Evolutionary conservation across 2,113 vertebrate genomes (phyloP).

Genomic region (Oceanites oceanicus): DNA sequence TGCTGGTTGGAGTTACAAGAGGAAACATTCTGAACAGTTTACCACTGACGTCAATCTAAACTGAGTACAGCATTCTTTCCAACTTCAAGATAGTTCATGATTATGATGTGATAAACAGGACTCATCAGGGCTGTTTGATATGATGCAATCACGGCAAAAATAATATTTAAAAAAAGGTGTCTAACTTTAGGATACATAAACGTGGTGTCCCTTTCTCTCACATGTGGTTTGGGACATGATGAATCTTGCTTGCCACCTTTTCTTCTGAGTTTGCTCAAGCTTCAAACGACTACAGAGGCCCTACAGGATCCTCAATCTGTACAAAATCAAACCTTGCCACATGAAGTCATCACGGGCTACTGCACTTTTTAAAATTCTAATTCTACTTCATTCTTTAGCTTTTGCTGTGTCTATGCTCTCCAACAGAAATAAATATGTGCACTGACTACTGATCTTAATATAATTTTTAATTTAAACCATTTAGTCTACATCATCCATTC

Average conservation of each 20-base stretch:
- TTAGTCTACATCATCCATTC: background rate
- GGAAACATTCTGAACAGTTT: background rate
- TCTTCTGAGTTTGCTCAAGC: background rate
- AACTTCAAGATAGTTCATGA: background rate
- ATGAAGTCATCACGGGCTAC: background rate
- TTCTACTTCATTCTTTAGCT: background rate
- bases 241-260: background rate
- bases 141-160: background rate
- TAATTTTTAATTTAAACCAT: background rate
- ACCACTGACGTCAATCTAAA: background rate
- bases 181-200: background rate
- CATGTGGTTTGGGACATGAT: background rate
- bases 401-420: background rate
- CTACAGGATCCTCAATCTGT: background rate
- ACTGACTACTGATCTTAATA: background rate
- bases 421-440: background rate
- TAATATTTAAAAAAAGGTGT: background rate
- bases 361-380: background rate
- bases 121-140: background rate
- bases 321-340: background rate
- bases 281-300: background rate
- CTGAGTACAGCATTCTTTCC: background rate
- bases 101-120: background rate
- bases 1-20: background rate
- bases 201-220: background rate